Percentiles rank a stretch among this genome's conserved stretches.
phyloP scores from a whole-genome alignment of 2,797 vertebrate species.

The Antrozous pallidus region DNA sequence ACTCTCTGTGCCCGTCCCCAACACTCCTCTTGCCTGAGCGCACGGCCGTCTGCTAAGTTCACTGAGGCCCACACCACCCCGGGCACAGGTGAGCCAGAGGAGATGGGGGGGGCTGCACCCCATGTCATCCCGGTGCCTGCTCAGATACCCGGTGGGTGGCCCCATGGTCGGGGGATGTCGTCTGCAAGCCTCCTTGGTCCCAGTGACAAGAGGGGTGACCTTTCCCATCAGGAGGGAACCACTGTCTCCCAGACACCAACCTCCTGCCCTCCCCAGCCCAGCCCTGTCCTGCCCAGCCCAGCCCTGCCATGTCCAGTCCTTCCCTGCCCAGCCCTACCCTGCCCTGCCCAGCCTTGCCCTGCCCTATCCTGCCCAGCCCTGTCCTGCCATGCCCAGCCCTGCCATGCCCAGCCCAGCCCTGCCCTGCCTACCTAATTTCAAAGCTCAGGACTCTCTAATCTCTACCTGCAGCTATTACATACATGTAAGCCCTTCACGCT shows the following conservation, averaged over 20 bases:
- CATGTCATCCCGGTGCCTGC: rapidly evolving
- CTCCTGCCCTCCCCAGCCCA: neutral
- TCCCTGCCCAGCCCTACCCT: no score
- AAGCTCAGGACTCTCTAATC: neutral
- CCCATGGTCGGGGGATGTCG: rapidly evolving
- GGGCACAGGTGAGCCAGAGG: rapidly evolving
- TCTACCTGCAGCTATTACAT: rapidly evolving
- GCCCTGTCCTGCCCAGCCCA: no score
- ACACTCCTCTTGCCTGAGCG: rapidly evolving
- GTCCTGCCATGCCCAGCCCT: no score
- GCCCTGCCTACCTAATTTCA: neutral
- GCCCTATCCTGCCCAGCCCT: no score
- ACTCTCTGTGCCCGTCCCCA: neutral
- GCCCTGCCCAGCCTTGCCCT: no score
- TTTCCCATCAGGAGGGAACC: neutral
- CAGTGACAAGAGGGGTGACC: neutral
- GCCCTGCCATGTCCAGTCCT: no score
- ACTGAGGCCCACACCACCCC: rapidly evolving
- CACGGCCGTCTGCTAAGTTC: neutral
- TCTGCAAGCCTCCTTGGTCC: neutral
- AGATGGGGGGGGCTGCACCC: neutral
- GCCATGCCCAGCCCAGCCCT: no score
- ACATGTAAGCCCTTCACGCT: rapidly evolving
- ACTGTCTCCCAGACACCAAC: rapidly evolving
- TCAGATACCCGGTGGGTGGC: rapidly evolving